Base-by-base conservation (phyloP, 2,797 vertebrate species). In the Tachyglossus aculeatus region DNA sequence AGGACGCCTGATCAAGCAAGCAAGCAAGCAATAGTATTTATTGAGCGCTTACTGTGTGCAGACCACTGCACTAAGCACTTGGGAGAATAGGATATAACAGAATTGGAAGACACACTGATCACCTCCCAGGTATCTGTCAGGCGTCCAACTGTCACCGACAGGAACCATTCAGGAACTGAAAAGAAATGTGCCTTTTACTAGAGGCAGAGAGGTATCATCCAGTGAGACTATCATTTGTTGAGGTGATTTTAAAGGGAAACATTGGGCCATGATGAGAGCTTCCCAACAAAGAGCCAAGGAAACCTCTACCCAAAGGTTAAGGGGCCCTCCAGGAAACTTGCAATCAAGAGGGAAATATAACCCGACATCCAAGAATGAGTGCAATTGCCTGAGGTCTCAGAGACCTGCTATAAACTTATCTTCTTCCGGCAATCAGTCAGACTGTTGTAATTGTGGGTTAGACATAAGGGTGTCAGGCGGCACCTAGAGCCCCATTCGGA, bases 171-270 rank as follows among this genome's bases (percentile, higher is more conserved):
- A n/a, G n/a, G n/a, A n/a, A n/a, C 54, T 61, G 53, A 57, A 38
- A 60, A 37, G 0, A 37, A 60, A 18, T 51, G 19, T 16, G 55
- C 53, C 43, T 5, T 74, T 73, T 43, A 6, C 69, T 10, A 67
- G 36, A 57, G 19, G 22, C 27, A 22, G n/a, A n/a, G n/a, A n/a
- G n/a, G n/a, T n/a, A n/a, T n/a, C n/a, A n/a, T n/a, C n/a, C n/a
- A n/a, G n/a, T 22, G 55, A 50, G 67, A 54, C 4, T 37, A 10
- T 56, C 9, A n/a, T 57, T 61, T 29, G 40, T 27, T 48, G 22
- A 72, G 21, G 9, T 1, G 3, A 4, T 63, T 64, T 75, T 73
- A 50, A 69, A 68, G 62, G 41, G 18, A 65, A 64, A 63, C 62
- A 59, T n/a, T 61, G 37, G 25, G 1, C 37, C 6, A 33, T 27